Percentiles rank a stretch among this genome's conserved stretches.
Conservation (phyloP, 1,140 invertebrate genomes). For the Epicauta chinensis region DNA sequence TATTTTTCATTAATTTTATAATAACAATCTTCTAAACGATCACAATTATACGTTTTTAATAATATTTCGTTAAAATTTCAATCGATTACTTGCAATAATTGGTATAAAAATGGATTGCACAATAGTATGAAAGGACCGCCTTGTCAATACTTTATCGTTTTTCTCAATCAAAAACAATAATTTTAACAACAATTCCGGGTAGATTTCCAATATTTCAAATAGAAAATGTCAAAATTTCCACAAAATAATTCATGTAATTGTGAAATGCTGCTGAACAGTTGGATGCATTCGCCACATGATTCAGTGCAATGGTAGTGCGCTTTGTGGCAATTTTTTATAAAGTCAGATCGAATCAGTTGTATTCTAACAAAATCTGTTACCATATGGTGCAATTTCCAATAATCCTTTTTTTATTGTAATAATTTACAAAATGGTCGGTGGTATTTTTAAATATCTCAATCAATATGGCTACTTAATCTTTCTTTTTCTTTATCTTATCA, state of each 20-base stretch:
- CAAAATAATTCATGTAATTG: too few species aligned
- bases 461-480: not conserved
- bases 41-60: constrained; percentile 27
- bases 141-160: not conserved
- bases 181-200: too few species aligned
- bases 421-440: not conserved
- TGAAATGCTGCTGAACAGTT: too few species aligned
- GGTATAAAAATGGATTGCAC: constrained; percentile 35
- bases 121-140: constrained; percentile 36
- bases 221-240: too few species aligned
- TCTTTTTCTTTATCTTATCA: constrained; percentile 45
- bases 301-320: too few species aligned
- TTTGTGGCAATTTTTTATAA: too few species aligned
- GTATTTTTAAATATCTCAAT: constrained; percentile 1
- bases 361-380: not conserved
- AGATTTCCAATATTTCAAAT: too few species aligned
- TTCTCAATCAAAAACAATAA: too few species aligned
- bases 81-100: constrained; percentile 31
- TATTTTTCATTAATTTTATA: constrained; percentile 38
- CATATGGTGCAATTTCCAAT: not conserved
- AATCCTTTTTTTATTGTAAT: not conserved
- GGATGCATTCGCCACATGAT: too few species aligned
- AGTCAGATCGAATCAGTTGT: too few species aligned
- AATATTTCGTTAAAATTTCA: constrained; percentile 33
- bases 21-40: constrained; percentile 4